Conservation (phyloP, 2,113 vertebrate genomes). For the Osmerus eperlanus region DNA sequence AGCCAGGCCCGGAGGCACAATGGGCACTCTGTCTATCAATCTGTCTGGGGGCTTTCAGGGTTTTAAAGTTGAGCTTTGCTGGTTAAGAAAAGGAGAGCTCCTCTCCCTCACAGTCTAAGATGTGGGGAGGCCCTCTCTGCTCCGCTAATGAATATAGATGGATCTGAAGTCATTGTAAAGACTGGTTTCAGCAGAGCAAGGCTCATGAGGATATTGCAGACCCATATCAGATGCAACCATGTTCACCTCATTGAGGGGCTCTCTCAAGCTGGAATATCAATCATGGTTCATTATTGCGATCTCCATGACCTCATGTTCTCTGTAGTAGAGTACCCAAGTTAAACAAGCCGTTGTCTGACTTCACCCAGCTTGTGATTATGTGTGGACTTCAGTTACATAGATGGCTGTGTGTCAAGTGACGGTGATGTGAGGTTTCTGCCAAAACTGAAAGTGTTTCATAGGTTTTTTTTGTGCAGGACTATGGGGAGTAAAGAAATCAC, state of each 20-base stretch:
- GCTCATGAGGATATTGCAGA: background rate
- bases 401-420: background rate
- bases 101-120: slow-evolving; percentile 4
- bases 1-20: slow-evolving; percentile 60
- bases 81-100: slow-evolving; percentile 24
- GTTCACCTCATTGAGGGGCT: background rate
- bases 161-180: too few relatives aligned
- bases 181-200: too few relatives aligned
- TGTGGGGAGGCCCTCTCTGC: slow-evolving; percentile 8
- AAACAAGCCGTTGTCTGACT: background rate
- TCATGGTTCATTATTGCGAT: too few relatives aligned
- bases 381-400: background rate
- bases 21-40: slow-evolving; percentile 64
- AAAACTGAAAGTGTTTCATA: background rate
- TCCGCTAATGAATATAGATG: background rate
- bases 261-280: too few relatives aligned
- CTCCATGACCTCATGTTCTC: too few relatives aligned
- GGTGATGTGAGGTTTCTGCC: background rate
- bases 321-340: too few relatives aligned
- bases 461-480: background rate
- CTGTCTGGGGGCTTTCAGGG: slow-evolving; percentile 60
- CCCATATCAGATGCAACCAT: slow-evolving; percentile 1
- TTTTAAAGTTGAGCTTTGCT: slow-evolving; percentile 31
- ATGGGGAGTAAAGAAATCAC: slow-evolving; percentile 8
- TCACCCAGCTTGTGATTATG: background rate